Percentiles rank a stretch among this genome's conserved stretches.
phyloP scores from a whole-genome alignment of 2,888 invertebrate species.

The Noctua janthe region DNA sequence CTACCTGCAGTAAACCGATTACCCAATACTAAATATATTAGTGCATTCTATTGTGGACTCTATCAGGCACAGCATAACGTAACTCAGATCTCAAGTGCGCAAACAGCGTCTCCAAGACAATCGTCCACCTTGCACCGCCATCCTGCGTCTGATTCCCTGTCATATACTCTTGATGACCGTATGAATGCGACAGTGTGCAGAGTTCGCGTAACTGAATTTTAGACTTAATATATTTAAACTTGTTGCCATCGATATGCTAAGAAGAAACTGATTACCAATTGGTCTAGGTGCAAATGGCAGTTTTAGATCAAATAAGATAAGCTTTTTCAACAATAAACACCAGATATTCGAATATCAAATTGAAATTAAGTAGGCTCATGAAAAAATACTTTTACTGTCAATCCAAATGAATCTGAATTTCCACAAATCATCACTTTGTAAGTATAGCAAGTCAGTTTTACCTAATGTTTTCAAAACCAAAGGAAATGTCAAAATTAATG shows the following conservation, averaged over 20 bases:
- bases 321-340: not conserved
- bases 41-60: not conserved
- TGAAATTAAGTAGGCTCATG: not conserved
- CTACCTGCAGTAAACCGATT: not conserved
- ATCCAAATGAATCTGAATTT: not conserved
- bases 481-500: not conserved
- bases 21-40: not conserved
- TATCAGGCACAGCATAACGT: not conserved
- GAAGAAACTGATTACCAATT: not conserved
- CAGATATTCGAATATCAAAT: not conserved
- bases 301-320: not conserved
- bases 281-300: not conserved
- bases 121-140: not conserved
- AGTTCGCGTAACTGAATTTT: not conserved
- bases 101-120: not conserved
- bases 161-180: not conserved
- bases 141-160: not conserved
- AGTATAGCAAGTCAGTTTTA: not conserved
- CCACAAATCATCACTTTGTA: not conserved
- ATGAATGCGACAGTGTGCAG: not conserved
- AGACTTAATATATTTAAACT: not conserved
- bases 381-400: not conserved
- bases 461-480: not conserved
- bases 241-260: not conserved
- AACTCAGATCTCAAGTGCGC: not conserved